Evolutionary conservation across 2,113 vertebrate genomes (phyloP).

Genomic region (Oryzias celebensis): DNA sequence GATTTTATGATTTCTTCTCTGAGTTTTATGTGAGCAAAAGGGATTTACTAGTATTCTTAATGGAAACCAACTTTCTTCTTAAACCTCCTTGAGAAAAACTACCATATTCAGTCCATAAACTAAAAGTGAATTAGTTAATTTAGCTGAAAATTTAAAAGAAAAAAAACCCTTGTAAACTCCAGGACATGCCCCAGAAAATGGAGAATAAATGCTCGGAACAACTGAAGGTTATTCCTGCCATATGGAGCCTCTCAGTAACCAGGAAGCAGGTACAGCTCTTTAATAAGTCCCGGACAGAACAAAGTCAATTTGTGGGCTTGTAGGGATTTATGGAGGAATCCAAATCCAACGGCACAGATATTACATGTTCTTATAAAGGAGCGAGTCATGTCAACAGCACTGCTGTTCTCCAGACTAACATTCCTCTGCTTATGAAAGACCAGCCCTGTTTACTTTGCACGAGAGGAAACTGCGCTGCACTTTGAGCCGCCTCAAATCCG

Average conservation of each 20-base stretch:
- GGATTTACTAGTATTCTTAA: too few relatives aligned
- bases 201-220: slow-evolving; percentile 14
- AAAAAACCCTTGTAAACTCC: too few relatives aligned
- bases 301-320: slow-evolving; percentile 40
- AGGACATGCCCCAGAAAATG: too few relatives aligned
- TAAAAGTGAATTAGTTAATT: too few relatives aligned
- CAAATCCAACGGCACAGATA: slow-evolving; percentile 45
- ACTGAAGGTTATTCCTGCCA: slow-evolving; percentile 30
- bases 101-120: too few relatives aligned
- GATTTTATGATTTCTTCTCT: not conserved
- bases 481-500: not conserved
- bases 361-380: slow-evolving; percentile 33
- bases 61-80: too few relatives aligned
- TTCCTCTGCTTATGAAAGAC: slow-evolving; percentile 44
- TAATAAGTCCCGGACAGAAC: slow-evolving; percentile 32
- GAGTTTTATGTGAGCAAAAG: not conserved
- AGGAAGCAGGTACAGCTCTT: slow-evolving; percentile 31
- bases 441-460: slow-evolving; percentile 23
- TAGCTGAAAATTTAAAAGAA: too few relatives aligned
- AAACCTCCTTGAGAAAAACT: too few relatives aligned
- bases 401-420: slow-evolving; percentile 22
- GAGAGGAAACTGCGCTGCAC: slow-evolving; percentile 19
- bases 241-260: slow-evolving; percentile 7
- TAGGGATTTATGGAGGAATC: slow-evolving; percentile 59
- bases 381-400: slow-evolving; percentile 19